A percentile compares a stretch with the other conserved stretches of the same genome.
Conservation (phyloP, 2,113 vertebrate species). For the Hassar affinis region DNA sequence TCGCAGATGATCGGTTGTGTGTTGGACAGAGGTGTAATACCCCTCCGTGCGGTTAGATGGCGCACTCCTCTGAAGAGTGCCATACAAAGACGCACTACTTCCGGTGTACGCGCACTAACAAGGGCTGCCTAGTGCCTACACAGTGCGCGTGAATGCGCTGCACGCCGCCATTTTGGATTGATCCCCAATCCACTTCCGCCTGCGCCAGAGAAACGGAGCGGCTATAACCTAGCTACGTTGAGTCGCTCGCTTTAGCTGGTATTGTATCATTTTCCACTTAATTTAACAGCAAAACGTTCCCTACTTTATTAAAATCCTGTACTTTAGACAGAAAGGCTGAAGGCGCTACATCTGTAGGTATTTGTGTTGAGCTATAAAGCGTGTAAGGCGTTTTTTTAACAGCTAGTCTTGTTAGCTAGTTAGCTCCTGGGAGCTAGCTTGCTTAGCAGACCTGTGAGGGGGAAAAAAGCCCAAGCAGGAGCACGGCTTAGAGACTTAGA, state of each 20-base stretch:
- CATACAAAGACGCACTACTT: background rate
- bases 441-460: conserved; percentile 1
- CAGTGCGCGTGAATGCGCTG: background rate
- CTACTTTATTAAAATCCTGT: background rate
- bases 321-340: background rate
- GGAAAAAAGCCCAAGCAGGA: too few species aligned
- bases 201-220: conserved; percentile 16
- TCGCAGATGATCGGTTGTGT: too few species aligned
- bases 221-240: conserved; percentile 15
- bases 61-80: background rate
- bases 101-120: background rate
- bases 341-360: background rate
- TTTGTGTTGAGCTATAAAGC: background rate
- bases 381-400: background rate
- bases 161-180: background rate
- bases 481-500: background rate
- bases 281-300: background rate
- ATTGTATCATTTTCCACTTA: background rate
- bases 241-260: background rate
- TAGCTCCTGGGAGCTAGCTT: conserved; percentile 10
- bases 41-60: background rate
- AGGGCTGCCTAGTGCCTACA: too few species aligned
- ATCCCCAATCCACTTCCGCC: conserved; percentile 14
- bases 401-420: conserved; percentile 14
- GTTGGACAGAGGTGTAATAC: background rate